Evolutionary conservation across 2,113 vertebrate species (phyloP).

Genomic region (Notothenia coriiceps): DNA sequence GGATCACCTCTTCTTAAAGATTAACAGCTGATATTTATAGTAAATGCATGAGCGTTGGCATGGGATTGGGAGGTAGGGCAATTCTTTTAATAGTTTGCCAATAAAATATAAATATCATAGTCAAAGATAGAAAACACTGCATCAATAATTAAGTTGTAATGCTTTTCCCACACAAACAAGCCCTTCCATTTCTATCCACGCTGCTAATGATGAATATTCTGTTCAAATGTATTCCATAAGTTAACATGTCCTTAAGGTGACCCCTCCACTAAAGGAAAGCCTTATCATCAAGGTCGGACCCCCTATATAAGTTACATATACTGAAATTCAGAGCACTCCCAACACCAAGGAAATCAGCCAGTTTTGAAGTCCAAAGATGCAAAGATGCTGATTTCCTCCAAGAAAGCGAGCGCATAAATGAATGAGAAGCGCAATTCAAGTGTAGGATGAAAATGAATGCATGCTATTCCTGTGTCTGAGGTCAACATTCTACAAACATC

Average conservation of each 20-base stretch:
- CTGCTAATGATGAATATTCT: background rate
- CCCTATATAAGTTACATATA: conserved; percentile 34
- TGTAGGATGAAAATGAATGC: conserved; percentile 75
- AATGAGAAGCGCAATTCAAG: conserved; percentile 76
- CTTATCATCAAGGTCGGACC: conserved; percentile 48
- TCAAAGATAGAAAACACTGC: background rate
- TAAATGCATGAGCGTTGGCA: background rate
- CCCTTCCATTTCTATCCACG: background rate
- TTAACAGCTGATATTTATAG: too few relatives aligned
- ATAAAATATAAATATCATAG: background rate
- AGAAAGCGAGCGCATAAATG: conserved; percentile 70
- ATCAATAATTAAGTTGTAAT: background rate
- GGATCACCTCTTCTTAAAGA: background rate
- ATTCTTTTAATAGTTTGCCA: background rate
- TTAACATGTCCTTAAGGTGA: conserved; percentile 25
- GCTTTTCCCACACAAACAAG: background rate
- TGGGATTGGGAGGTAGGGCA: background rate
- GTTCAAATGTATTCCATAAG: conserved; percentile 17
- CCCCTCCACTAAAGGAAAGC: conserved; percentile 17
- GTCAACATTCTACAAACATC: conserved; percentile 77
- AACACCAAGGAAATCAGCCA: conserved; percentile 34
- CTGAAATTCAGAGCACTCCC: conserved; percentile 31
- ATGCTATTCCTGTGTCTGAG: conserved; percentile 79
- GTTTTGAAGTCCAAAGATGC: conserved; percentile 56
- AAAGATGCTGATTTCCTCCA: conserved; percentile 63